Base-by-base conservation (phyloP, 2,113 vertebrate genomes). In the Glaucomys volans region DNA sequence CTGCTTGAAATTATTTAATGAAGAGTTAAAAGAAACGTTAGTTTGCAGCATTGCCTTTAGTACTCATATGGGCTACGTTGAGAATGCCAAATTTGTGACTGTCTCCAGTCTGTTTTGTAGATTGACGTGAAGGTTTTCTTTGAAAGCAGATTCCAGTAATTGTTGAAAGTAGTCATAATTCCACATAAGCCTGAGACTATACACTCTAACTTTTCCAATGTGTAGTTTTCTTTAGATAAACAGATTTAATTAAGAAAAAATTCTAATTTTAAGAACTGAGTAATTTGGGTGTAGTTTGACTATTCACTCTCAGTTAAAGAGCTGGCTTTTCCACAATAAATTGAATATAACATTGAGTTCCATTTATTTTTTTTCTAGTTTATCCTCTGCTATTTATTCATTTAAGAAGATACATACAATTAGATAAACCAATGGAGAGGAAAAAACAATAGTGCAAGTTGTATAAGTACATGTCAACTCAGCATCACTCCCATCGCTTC, bases 21-120 rank as follows among this genome's bases (percentile, higher is more conserved):
- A 94, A 72, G 28, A 77, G 97, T 74, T 95, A 96, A 52, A 93
- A n/a, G 52, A 72, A 74, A 9, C 80, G 32, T 84, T 81, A 52
- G 28, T 66, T 92, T 59, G 67, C 28, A 35, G 37, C 69, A 26
- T 76, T 80, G 52, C 50, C 13, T 92, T 94, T 67, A 82, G n/a
- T 66, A 42, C 20, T 86, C 96, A 75, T 77, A 64, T 81, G 16
- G 92, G 44, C 90, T 37, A 2, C 79, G 88, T 87, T 82, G 24
- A 76, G 95, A 64, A 35, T 95, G 42, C 4, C 62, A 71, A 8
- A 66, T 69, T 42, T 81, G 18, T 64, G 37, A 13, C 57, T 74
- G 3, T 95, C 40, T 86, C 64, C 22, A 77, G 26, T 57, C 22
- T 79, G 8, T 44, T 83, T 47, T 5, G 79, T 32, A 54, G 7